A percentile compares a stretch with the other conserved stretches of the same genome.
These are phyloP conservation scores for Bicyclus anynana DNA, from an alignment of 1,140 invertebrate species.

Conservation along the genomic window DNA sequence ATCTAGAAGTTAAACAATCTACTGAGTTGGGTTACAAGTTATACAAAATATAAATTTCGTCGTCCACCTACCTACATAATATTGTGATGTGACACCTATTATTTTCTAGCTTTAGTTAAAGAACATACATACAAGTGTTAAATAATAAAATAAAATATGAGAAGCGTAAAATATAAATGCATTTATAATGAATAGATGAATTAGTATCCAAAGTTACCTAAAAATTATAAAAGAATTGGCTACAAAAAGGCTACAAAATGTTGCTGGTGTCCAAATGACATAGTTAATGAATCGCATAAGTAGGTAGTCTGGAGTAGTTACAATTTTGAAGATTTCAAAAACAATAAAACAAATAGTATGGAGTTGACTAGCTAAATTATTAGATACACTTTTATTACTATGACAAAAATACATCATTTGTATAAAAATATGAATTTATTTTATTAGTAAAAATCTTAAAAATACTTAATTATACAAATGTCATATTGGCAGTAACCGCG, in stretches of 20 bases:
- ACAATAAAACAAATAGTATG: neutral
- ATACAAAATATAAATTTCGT: too few species aligned
- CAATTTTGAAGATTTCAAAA: neutral
- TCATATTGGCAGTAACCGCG: conserved; percentile 70
- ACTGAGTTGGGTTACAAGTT: too few species aligned
- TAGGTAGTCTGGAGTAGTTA: neutral
- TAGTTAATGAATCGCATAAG: too few species aligned
- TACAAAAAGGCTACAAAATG: too few species aligned
- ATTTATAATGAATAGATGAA: neutral
- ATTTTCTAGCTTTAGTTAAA: neutral
- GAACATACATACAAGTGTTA: neutral
- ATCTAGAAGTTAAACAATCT: too few species aligned
- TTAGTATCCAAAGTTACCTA: too few species aligned
- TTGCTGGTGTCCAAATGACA: too few species aligned
- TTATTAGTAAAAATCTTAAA: conserved; percentile 39
- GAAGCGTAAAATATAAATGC: neutral
- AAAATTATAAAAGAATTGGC: too few species aligned
- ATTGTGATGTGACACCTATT: too few species aligned
- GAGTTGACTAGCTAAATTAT: conserved; percentile 20
- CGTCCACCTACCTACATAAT: too few species aligned
- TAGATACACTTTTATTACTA: neutral
- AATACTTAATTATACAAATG: conserved; percentile 57
- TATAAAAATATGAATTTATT: conserved; percentile 55
- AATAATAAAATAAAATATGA: neutral
- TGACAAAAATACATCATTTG: conserved; percentile 36